phyloP scores from a whole-genome alignment of 2,113 vertebrate species.

The Hippocampus barbouri region DNA sequence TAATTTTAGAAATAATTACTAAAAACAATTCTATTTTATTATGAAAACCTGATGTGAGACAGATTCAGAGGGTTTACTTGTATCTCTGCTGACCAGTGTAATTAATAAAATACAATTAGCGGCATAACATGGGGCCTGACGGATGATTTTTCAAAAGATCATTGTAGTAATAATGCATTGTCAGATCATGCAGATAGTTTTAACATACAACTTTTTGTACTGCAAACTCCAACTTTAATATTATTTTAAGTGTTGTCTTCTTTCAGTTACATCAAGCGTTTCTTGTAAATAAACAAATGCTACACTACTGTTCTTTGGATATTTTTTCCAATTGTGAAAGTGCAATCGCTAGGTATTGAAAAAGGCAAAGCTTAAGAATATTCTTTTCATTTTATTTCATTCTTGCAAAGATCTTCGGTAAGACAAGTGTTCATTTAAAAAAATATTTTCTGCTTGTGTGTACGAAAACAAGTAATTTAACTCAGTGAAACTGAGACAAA shows the following conservation, averaged over 20 bases:
- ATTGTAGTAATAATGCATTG: no score
- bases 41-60: no score
- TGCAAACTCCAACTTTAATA: not conserved
- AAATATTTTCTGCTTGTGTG: conserved; percentile 13
- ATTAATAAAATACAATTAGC: no score
- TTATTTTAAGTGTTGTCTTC: not conserved
- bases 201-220: no score
- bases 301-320: not conserved
- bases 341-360: not conserved
- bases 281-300: not conserved
- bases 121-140: no score
- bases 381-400: conserved; percentile 38
- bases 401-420: conserved; percentile 12
- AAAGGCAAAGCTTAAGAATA: not conserved
- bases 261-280: not conserved
- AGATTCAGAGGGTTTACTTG: no score
- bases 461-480: conserved; percentile 9
- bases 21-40: no score
- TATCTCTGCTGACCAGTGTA: no score
- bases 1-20: no score
- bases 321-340: not conserved
- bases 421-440: conserved; percentile 1
- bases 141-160: no score
- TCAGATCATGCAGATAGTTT: no score
- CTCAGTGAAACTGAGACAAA: not conserved